These are phyloP conservation scores for Typhlomys cinereus DNA, from an alignment of 2,113 vertebrate species.

Conservation along the genomic window DNA sequence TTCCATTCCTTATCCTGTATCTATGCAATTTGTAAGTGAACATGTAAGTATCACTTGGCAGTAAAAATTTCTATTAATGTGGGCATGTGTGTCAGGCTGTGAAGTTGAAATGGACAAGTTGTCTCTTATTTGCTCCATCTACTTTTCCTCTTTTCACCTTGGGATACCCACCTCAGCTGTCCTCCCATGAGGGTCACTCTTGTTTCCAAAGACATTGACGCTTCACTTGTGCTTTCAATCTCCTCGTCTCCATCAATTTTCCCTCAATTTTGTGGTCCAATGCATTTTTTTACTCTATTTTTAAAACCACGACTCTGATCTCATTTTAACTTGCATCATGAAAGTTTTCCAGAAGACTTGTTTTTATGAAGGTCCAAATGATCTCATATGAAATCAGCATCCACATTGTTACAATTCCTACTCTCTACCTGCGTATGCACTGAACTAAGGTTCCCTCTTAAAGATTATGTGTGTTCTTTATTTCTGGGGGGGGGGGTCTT, in stretches of 20 bases:
- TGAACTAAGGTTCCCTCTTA: neutral
- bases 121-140: slow-evolving; percentile 27
- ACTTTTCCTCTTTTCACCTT: neutral
- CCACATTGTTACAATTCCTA: neutral
- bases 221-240: slow-evolving; percentile 27
- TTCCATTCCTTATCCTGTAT: neutral
- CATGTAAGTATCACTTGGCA: neutral
- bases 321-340: neutral
- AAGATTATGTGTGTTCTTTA: neutral
- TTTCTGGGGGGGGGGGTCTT: neutral
- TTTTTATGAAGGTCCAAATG: neutral
- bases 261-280: neutral
- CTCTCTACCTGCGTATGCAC: neutral
- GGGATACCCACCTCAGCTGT: slow-evolving; percentile 15
- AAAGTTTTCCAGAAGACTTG: neutral
- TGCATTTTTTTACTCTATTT: neutral
- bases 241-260: neutral
- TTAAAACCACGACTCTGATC: neutral
- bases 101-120: slow-evolving; percentile 20
- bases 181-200: neutral
- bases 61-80: slow-evolving; percentile 15
- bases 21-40: neutral
- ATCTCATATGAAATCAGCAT: neutral
- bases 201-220: slow-evolving; percentile 36
- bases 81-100: neutral